Evolutionary conservation across 2,888 invertebrate genomes (phyloP).

Genomic region (Cantharis nigra): DNA sequence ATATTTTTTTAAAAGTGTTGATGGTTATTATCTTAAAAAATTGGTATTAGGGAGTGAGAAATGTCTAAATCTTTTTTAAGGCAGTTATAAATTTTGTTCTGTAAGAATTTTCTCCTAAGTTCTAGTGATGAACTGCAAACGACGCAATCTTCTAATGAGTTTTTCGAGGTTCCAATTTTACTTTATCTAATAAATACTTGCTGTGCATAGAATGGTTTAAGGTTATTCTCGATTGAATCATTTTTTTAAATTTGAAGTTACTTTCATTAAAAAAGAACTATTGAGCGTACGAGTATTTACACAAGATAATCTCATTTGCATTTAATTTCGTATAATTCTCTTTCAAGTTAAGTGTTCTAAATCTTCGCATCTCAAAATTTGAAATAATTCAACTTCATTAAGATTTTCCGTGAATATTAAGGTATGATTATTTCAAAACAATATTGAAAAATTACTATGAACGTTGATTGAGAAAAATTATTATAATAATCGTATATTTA

Average conservation of each 20-base stretch:
- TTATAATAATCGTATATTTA: no score
- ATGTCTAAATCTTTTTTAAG: slow-evolving; percentile 28
- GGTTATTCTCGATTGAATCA: neutral
- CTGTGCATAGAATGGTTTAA: slow-evolving; percentile 8
- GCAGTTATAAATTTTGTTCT: slow-evolving; percentile 24
- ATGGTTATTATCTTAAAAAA: neutral
- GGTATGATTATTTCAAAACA: neutral
- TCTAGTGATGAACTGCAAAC: slow-evolving; percentile 32
- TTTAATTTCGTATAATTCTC: slow-evolving; percentile 22
- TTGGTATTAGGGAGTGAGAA: neutral
- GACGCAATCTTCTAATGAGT: slow-evolving; percentile 36
- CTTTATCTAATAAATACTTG: slow-evolving; percentile 28
- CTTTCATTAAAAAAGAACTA: slow-evolving; percentile 8
- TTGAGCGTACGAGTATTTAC: slow-evolving; percentile 8
- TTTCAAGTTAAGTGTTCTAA: slow-evolving; percentile 11
- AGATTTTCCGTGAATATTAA: neutral
- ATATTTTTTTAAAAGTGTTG: neutral
- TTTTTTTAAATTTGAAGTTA: neutral
- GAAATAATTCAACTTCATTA: neutral
- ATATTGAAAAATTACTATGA: neutral
- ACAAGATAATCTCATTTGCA: slow-evolving; percentile 21
- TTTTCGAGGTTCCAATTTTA: slow-evolving; percentile 34
- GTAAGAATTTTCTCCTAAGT: slow-evolving; percentile 35
- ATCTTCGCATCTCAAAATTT: slow-evolving; percentile 11
- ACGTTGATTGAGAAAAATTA: neutral